Base-by-base conservation (phyloP, 1,140 invertebrate species). In the Eueides isabella region DNA sequence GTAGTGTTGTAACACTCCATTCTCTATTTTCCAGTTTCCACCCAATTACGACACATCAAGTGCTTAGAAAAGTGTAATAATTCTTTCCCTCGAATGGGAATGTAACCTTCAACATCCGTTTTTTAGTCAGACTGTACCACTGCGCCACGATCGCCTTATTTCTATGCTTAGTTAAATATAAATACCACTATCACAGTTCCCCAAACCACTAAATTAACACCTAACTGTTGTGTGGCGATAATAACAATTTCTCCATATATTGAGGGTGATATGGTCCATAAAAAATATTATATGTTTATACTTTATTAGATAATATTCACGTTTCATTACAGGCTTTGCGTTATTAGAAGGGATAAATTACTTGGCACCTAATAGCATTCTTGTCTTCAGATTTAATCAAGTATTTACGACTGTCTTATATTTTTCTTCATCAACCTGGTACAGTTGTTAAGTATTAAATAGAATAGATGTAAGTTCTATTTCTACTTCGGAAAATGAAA, bases 231-330 rank as follows among this genome's bases (percentile, higher is more conserved):
- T 82, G 65, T 75, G 77, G 63, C 76, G 79, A 80, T 80, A 79
- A 82, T 86, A 85, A 86, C 85, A 80, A 88, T 86, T 81, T 79
- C 74, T 75, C 77, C 64, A 70, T 78, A 86, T 87, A 85, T 85
- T 84, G 85, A 80, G 80, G 80, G 76, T 82, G 83, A 87, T 89
- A 89, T 84, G 85, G 79, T 71, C 72, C 79, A 83, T 89, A 89
- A 89, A 89, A 86, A 84, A 83, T 89, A 89, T 87, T 86, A 85
- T 80, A 77, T 61, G 63, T 70, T 71, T 70, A 77, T 80, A 83
- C 74, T 85, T 89, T 89, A 88, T 86, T 86, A 82, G 77, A 77
- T 81, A 78, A 83, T 88, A 86, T 88, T 86, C 84, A 86, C 82
- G 72, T 83, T 84, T 84, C 83, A 84, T 86, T 83, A 87, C 78